phyloP scores from a whole-genome alignment of 1,140 invertebrate genomes.

The Drosophila triauraria region DNA sequence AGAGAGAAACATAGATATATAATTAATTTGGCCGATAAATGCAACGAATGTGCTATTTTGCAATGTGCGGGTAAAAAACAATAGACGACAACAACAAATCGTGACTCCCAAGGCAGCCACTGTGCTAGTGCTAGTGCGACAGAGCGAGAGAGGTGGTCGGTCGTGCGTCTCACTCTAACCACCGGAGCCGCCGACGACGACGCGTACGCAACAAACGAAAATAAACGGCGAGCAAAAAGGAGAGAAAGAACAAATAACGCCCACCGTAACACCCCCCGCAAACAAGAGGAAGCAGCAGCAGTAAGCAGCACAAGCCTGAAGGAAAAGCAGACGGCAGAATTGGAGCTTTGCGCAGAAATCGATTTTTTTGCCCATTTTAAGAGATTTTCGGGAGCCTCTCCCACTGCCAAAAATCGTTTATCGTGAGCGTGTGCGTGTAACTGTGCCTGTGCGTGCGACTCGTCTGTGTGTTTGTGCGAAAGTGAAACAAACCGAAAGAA shows the following conservation, averaged over 20 bases:
- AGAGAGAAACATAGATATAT: slow-evolving; percentile 11
- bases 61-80: slow-evolving; percentile 68
- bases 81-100: slow-evolving; percentile 61
- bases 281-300: slow-evolving; percentile 51
- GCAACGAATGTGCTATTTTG: slow-evolving; percentile 60
- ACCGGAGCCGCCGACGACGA: slow-evolving; percentile 34
- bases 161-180: slow-evolving; percentile 39
- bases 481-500: slow-evolving; percentile 53
- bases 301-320: slow-evolving; percentile 45
- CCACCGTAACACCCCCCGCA: slow-evolving; percentile 66
- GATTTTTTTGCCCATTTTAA: slow-evolving; percentile 81
- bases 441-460: slow-evolving; percentile 31
- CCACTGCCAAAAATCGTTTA: slow-evolving; percentile 48
- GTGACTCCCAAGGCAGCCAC: slow-evolving; percentile 52
- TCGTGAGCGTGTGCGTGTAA: slow-evolving; percentile 14
- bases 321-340: slow-evolving; percentile 58
- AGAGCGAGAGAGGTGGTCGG: slow-evolving; percentile 32
- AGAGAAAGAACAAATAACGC: slow-evolving; percentile 80
- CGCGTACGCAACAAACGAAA: slow-evolving; percentile 71
- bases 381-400: slow-evolving; percentile 56
- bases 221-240: slow-evolving; percentile 66
- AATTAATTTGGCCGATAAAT: slow-evolving; percentile 43
- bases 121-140: slow-evolving; percentile 34
- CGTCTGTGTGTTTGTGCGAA: slow-evolving; percentile 33
- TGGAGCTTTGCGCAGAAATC: slow-evolving; percentile 83